Base-by-base conservation (phyloP, 2,113 vertebrate species). In the Esox niger region DNA sequence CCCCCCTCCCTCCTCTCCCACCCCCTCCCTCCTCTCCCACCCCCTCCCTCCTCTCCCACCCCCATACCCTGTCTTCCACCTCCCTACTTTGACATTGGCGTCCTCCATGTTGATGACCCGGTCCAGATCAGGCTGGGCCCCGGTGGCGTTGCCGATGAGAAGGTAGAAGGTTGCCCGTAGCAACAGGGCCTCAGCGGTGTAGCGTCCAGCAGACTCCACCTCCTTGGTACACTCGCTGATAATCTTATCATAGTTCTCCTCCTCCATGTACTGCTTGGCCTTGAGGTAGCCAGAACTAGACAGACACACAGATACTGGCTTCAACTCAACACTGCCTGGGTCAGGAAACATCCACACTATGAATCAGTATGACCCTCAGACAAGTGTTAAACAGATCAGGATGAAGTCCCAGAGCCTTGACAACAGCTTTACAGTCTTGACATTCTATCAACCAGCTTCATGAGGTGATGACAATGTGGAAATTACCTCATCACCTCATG, bases 231-330 rank as follows among this genome's bases (percentile, higher is more conserved):
- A 96, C 84, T 99, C 97, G 35, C 96, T 99, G 89, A 99, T 96
- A 76, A 99, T 99, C 90, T 99, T 99, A 86, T 99, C 97, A 33
- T 99, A 99, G 81, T 98, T 99, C 87, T 99, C 97, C 88, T 99
- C 97, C 81, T 98, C 96, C 96, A 99, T 99, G 83, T 96, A 99
- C 81, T 98, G 96, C 84, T 98, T 98, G 46, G 97, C 96, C 85
- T 95, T 98, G 86, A 96, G 91, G 85, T 97, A 99, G 54, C 95
- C 95, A 74, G 94, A 97, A 87, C 90, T 95, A 79, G 71, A 52
- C n/a, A 73, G 90, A 74, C 43, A 55, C 33, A 76, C 49, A 49
- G 49, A 15, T 5, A n/a, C 6, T 26, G 4, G 43, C 2, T 31
- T 17, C 21, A 20, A n/a, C n/a, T n/a, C n/a, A n/a, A n/a, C n/a